Conservation (phyloP, 2,797 vertebrate species). For the Ctenopoma multispine region DNA sequence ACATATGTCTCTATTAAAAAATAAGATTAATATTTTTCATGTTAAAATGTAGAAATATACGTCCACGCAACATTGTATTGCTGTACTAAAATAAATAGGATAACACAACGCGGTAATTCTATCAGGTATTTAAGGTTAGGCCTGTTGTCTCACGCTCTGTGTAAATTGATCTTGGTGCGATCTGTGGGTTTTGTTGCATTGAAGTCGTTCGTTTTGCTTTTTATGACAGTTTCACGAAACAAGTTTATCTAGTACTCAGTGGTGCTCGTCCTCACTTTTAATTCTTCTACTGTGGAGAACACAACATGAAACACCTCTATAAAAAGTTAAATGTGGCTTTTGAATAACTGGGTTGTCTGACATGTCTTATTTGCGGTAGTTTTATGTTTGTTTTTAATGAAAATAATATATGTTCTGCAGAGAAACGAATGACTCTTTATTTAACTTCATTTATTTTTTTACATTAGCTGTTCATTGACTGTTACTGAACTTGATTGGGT, state of each 20-base stretch:
- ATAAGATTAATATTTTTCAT: background rate
- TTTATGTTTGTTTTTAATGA: background rate
- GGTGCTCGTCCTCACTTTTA: background rate
- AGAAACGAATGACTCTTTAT: background rate
- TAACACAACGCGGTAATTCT: background rate
- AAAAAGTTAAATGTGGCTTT: background rate
- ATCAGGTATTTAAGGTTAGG: background rate
- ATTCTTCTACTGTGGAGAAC: conserved; percentile 1
- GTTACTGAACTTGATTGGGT: conserved; percentile 56
- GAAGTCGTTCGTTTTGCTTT: background rate
- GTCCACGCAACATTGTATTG: background rate
- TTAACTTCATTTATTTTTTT: background rate
- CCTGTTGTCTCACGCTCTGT: background rate
- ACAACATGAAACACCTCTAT: background rate
- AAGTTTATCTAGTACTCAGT: background rate
- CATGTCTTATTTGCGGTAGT: background rate
- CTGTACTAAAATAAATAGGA: accelerated
- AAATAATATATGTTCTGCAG: background rate
- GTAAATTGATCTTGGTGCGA: background rate
- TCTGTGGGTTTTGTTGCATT: accelerated
- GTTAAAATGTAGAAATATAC: background rate
- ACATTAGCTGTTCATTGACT: conserved; percentile 47
- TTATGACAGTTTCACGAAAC: background rate
- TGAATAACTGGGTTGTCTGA: background rate
- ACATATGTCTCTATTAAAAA: background rate